Evolutionary conservation across 2,888 invertebrate genomes (phyloP).

Genomic region (Unio delphinus): DNA sequence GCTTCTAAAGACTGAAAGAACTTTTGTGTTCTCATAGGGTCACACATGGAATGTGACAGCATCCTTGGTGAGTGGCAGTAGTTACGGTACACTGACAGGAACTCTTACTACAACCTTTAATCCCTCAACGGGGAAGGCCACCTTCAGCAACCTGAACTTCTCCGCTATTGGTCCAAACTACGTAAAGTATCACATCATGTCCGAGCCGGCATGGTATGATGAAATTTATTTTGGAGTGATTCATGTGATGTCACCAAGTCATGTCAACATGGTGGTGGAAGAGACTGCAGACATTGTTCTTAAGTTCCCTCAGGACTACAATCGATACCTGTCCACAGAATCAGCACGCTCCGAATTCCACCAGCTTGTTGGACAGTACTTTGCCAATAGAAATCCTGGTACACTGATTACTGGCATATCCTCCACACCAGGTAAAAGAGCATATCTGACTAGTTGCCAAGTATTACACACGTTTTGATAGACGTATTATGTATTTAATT

Average conservation of each 20-base stretch:
- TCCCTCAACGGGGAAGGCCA: slow-evolving; percentile 27
- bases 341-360: slow-evolving; percentile 14
- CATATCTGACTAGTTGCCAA: too few species aligned
- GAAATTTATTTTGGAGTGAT: slow-evolving; percentile 8
- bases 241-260: slow-evolving; percentile 15
- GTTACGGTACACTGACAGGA: slow-evolving; percentile 31
- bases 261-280: slow-evolving; percentile 15
- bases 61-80: slow-evolving; percentile 20
- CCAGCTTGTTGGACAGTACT: slow-evolving; percentile 17
- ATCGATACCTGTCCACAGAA: slow-evolving; percentile 10
- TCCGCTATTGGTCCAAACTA: slow-evolving; percentile 37
- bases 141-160: slow-evolving; percentile 38
- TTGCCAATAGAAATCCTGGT: slow-evolving; percentile 16
- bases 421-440: too few species aligned
- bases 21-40: slow-evolving; percentile 21
- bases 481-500: too few species aligned
- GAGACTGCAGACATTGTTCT: slow-evolving; percentile 19
- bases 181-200: slow-evolving; percentile 28
- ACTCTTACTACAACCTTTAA: slow-evolving; percentile 27
- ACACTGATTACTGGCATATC: too few species aligned
- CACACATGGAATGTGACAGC: slow-evolving; percentile 39
- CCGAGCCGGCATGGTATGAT: slow-evolving; percentile 36
- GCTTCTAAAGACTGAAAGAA: too few species aligned
- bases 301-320: slow-evolving; percentile 32
- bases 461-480: too few species aligned